These are phyloP conservation scores for Agrypnia vestita DNA, from an alignment of 1,140 invertebrate genomes.

Conservation along the genomic window DNA sequence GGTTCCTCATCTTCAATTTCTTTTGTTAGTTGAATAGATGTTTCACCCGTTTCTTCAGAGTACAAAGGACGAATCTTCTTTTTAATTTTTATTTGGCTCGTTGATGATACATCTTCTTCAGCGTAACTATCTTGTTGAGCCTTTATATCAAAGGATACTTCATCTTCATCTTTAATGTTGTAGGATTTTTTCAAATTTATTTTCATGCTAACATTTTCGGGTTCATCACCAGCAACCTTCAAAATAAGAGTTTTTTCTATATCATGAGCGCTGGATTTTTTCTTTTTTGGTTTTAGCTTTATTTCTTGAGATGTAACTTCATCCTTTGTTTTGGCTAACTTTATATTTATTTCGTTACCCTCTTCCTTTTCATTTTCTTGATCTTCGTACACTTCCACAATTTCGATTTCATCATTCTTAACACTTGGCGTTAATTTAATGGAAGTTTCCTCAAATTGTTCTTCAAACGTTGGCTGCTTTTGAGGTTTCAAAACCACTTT, in stretches of 20 bases:
- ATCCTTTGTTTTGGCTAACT: constrained; percentile 63
- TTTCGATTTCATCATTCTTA: constrained; percentile 75
- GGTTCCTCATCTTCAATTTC: constrained; percentile 77
- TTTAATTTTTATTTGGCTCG: constrained; percentile 82
- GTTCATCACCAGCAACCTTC: constrained; percentile 65
- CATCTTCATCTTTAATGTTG: constrained; percentile 70
- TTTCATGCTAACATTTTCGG: constrained; percentile 72
- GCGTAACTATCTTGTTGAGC: constrained; percentile 72
- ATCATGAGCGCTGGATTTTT: constrained; percentile 54
- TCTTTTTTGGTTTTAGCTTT: constrained; percentile 63
- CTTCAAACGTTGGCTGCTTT: constrained; percentile 78
- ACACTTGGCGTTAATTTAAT: constrained; percentile 82
- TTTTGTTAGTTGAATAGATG: constrained; percentile 79
- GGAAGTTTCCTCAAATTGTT: constrained; percentile 82
- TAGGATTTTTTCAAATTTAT: constrained; percentile 70
- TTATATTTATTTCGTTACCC: constrained; percentile 55
- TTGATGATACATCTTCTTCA: constrained; percentile 86
- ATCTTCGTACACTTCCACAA: constrained; percentile 72
- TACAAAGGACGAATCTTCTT: constrained; percentile 77
- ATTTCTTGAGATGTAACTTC: constrained; percentile 61
- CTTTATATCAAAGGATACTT: constrained; percentile 75
- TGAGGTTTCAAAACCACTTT: constrained; percentile 86
- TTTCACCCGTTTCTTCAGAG: constrained; percentile 81
- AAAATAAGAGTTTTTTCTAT: constrained; percentile 62
- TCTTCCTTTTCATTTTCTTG: constrained; percentile 68